Conservation (phyloP, 2,113 vertebrate species). For the Vanacampus margaritifer region DNA sequence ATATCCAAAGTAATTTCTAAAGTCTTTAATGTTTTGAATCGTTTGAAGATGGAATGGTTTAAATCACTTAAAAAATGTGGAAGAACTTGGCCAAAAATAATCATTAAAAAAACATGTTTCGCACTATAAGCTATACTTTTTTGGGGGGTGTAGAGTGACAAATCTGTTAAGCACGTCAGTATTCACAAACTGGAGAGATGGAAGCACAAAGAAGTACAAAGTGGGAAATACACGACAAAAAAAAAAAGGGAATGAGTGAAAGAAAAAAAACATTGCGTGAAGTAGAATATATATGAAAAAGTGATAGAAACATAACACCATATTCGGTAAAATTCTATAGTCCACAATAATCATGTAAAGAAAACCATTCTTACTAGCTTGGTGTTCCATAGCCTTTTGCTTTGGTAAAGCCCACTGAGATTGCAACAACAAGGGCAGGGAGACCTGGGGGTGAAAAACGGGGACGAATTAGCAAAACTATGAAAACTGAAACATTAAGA, state of each 20-base stretch:
- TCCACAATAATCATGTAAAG: not conserved
- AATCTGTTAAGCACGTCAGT: no score
- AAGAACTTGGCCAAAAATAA: no score
- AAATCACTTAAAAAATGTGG: no score
- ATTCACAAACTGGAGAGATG: no score
- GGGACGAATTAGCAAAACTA: no score
- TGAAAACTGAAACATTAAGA: not conserved
- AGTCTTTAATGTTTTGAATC: no score
- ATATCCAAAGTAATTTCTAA: no score
- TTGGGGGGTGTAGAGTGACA: no score
- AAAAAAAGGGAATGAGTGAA: not conserved
- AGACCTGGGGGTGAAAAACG: constrained; percentile 69
- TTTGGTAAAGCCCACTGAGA: constrained; percentile 97
- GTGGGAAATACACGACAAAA: not conserved
- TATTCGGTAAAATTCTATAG: not conserved
- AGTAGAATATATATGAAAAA: constrained; percentile 13
- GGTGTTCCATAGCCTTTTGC: constrained; percentile 94
- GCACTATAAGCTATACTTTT: no score
- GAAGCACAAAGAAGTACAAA: not conserved
- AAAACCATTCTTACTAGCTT: constrained; percentile 85
- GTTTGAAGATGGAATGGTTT: no score
- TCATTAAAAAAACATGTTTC: no score
- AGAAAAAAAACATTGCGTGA: not conserved
- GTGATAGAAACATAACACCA: constrained; percentile 13
- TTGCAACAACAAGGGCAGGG: constrained; percentile 92